These are phyloP conservation scores for Trachurus trachurus DNA, from an alignment of 2,797 vertebrate species.

Conservation along the genomic window DNA sequence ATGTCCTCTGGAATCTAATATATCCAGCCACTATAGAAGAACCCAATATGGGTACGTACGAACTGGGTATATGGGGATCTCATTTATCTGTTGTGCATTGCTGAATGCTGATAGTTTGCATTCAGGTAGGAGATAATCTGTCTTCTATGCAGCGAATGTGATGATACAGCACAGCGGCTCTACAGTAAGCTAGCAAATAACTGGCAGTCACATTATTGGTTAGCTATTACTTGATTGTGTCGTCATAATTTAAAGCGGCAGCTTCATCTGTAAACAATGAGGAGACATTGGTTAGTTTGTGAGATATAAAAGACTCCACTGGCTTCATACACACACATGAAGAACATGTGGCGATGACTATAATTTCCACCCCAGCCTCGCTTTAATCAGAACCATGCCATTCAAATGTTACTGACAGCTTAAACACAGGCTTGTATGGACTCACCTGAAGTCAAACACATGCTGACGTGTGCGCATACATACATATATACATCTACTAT, in stretches of 20 bases:
- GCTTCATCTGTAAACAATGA: conserved; percentile 12
- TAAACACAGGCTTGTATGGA: conserved; percentile 21
- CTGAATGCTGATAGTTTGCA: conserved; percentile 60
- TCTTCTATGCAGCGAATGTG: conserved; percentile 38
- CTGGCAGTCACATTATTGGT: conserved; percentile 6
- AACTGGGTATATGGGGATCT: conserved; percentile 29
- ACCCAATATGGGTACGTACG: conserved; percentile 23
- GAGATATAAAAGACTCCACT: conserved; percentile 6
- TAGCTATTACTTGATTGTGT: conserved; percentile 20
- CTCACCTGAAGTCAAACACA: conserved; percentile 39
- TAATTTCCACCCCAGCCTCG: conserved; percentile 20
- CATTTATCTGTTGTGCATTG: conserved; percentile 45
- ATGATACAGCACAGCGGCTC: conserved; percentile 48
- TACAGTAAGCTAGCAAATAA: conserved; percentile 25
- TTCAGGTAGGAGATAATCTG: conserved; percentile 57
- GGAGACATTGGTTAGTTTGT: neutral
- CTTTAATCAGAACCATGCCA: conserved; percentile 24
- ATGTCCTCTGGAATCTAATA: conserved; percentile 72
- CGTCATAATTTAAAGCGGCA: conserved; percentile 25
- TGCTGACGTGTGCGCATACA: conserved; percentile 27
- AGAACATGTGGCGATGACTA: conserved; percentile 18
- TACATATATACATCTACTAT: neutral
- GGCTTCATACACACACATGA: conserved; percentile 16
- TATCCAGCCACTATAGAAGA: conserved; percentile 32
- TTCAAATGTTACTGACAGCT: conserved; percentile 48